These are phyloP conservation scores for Phyllotis vaccarum DNA, from an alignment of 2,797 vertebrate species.

Conservation along the genomic window DNA sequence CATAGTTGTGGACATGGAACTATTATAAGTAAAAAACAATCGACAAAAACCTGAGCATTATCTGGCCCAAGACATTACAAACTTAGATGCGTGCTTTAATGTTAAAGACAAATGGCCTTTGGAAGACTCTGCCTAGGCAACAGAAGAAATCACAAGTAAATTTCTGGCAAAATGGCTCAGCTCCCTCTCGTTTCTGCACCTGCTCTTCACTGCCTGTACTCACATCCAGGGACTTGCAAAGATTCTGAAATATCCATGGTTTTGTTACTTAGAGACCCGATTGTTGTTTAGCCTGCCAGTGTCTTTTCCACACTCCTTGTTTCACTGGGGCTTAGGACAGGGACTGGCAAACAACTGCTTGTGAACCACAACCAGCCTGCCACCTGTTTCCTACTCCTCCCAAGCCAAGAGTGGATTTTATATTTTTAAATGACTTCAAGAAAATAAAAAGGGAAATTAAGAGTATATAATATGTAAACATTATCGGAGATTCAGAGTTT, in stretches of 20 bases:
- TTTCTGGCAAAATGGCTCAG: neutral
- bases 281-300: neutral
- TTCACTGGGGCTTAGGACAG: neutral
- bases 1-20: neutral
- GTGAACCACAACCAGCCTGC: neutral
- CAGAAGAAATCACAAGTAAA: neutral
- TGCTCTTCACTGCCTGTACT: neutral
- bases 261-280: neutral
- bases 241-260: neutral
- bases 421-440: neutral
- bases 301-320: neutral
- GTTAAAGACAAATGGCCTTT: neutral
- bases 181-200: neutral
- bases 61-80: neutral
- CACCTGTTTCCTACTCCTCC: neutral
- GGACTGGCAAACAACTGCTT: neutral
- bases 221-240: neutral
- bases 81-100: neutral
- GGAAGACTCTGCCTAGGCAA: neutral
- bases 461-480: neutral
- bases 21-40: neutral
- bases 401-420: neutral
- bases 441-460: neutral
- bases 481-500: neutral
- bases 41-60: neutral